Evolutionary conservation across 2,797 vertebrate species (phyloP).

Genomic region (Spinibarbus caldwelli): DNA sequence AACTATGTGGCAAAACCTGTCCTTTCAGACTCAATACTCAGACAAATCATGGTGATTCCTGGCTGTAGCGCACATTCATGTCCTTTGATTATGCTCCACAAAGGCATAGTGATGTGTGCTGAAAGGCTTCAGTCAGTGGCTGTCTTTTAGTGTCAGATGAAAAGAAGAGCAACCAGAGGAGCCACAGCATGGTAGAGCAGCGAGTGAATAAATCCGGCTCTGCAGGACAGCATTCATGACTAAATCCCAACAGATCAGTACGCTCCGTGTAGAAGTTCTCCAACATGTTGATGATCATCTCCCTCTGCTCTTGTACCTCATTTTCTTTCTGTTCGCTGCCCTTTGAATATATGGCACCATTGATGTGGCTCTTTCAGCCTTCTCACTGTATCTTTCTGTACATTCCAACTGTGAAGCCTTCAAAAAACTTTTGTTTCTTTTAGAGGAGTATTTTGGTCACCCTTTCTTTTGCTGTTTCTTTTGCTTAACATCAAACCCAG

Average conservation of each 20-base stretch:
- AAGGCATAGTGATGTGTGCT: conserved; percentile 29
- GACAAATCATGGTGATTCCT: conserved; percentile 1
- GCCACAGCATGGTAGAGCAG: conserved; percentile 26
- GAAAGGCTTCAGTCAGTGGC: conserved; percentile 57
- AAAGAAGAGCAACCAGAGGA: conserved; percentile 27
- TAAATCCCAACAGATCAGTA: conserved; percentile 14
- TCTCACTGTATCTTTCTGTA: conserved; percentile 21
- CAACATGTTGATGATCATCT: conserved; percentile 9
- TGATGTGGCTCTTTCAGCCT: conserved; percentile 16
- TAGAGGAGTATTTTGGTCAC: conserved; percentile 44
- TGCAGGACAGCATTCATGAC: conserved; percentile 38
- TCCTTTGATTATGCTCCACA: conserved; percentile 24
- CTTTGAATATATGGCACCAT: conserved; percentile 13
- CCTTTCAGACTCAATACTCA: conserved; percentile 21
- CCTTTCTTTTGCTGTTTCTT: conserved; percentile 46
- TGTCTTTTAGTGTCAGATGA: conserved; percentile 59
- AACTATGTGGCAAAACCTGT: conserved; percentile 16
- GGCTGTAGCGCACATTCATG: conserved; percentile 20
- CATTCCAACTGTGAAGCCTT: conserved; percentile 4
- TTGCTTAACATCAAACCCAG: background rate
- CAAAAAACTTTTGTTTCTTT: conserved; percentile 44
- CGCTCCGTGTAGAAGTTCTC: conserved; percentile 26
- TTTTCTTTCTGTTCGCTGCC: conserved; percentile 18
- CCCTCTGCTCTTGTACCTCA: background rate
- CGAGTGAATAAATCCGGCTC: conserved; percentile 17